These are phyloP conservation scores for Philhelius pedissequus DNA, from an alignment of 2,888 invertebrate species.

Conservation along the genomic window DNA sequence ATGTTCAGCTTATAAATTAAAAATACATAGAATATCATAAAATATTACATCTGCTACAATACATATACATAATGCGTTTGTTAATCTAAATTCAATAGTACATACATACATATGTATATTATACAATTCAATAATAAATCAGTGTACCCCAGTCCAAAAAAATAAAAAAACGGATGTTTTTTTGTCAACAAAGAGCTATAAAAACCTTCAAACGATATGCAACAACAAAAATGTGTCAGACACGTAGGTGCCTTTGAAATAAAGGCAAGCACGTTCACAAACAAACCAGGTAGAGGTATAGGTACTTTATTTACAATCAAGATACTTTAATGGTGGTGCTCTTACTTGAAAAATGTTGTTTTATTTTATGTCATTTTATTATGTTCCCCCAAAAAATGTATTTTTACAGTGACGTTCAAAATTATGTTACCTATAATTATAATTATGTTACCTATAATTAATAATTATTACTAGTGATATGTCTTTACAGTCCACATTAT, in stretches of 20 bases:
- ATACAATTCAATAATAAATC: not conserved
- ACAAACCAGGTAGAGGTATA: not conserved
- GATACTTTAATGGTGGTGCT: not conserved
- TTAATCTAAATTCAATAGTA: not conserved
- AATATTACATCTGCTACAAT: not conserved
- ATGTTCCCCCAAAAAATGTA: not conserved
- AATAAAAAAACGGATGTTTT: not conserved
- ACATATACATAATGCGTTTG: too few species aligned
- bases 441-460: too few species aligned
- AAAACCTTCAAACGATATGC: constrained; percentile 18
- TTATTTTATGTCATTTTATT: not conserved
- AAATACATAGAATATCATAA: not conserved
- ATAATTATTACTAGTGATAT: too few species aligned
- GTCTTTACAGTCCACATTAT: too few species aligned
- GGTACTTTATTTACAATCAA: not conserved
- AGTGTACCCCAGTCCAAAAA: not conserved
- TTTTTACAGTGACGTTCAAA: not conserved
- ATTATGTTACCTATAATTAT: not conserved
- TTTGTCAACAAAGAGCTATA: constrained; percentile 1
- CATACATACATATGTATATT: too few species aligned
- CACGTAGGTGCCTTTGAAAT: constrained; percentile 4
- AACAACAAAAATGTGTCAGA: constrained; percentile 8
- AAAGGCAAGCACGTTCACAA: not conserved
- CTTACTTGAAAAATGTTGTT: not conserved
- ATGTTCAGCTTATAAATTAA: too few species aligned